phyloP scores from a whole-genome alignment of 2,113 vertebrate species.

The Bungarus multicinctus region DNA sequence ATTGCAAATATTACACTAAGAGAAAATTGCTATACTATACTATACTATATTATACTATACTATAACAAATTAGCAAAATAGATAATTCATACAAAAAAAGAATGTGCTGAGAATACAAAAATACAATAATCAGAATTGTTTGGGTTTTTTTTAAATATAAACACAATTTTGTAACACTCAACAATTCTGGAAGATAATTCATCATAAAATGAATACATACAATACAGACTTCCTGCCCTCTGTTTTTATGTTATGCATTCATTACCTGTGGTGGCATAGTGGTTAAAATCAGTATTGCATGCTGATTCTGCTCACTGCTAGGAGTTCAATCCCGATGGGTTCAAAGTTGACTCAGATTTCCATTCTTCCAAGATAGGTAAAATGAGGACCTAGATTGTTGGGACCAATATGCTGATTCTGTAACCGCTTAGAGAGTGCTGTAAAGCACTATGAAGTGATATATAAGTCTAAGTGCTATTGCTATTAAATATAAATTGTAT shows the following conservation, averaged over 20 bases:
- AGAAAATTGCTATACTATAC: not conserved
- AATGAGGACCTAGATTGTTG: not conserved
- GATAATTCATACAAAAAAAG: not conserved
- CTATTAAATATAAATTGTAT: not conserved
- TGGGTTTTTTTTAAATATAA: no score
- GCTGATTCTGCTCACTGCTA: not conserved
- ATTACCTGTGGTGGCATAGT: not conserved
- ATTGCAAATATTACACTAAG: not conserved
- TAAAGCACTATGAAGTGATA: not conserved
- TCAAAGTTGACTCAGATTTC: not conserved
- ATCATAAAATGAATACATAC: not conserved
- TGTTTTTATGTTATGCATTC: not conserved
- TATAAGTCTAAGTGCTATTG: not conserved
- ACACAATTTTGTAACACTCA: not conserved
- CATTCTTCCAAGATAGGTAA: not conserved
- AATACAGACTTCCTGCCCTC: not conserved
- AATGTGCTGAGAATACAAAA: not conserved
- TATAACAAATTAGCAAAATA: not conserved
- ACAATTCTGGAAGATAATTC: not conserved
- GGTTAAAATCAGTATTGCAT: not conserved
- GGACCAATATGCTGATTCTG: not conserved
- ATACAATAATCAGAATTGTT: not conserved
- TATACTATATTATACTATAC: not conserved
- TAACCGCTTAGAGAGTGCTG: not conserved
- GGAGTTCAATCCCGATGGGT: not conserved